phyloP scores from a whole-genome alignment of 2,113 vertebrate species.

The Paraplagusia blochii region DNA sequence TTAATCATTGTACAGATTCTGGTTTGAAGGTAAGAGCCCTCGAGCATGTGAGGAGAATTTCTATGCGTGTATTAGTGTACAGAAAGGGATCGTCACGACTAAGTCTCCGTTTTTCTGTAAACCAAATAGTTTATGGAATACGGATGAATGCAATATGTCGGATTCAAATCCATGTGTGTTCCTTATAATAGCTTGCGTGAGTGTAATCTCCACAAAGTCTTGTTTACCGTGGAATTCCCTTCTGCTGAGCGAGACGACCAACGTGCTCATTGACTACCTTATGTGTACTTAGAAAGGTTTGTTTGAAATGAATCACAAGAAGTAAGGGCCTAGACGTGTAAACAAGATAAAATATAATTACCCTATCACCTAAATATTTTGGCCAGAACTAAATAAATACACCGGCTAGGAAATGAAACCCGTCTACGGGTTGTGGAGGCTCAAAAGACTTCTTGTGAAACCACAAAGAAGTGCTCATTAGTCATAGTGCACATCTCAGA shows the following conservation, averaged over 20 bases:
- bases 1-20: conserved; percentile 42
- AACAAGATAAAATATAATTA: conserved; percentile 76
- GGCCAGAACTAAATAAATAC: conserved; percentile 70
- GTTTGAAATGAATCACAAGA: conserved; percentile 72
- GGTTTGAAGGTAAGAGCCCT: conserved; percentile 47
- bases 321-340: conserved; percentile 61
- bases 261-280: conserved; percentile 65
- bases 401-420: conserved; percentile 61
- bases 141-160: conserved; percentile 44
- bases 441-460: conserved; percentile 43
- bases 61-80: conserved; percentile 38
- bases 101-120: conserved; percentile 38
- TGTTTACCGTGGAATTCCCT: conserved; percentile 62
- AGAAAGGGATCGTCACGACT: conserved; percentile 15
- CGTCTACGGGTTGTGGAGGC: conserved; percentile 39
- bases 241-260: conserved; percentile 50
- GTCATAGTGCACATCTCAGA: conserved; percentile 38
- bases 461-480: conserved; percentile 29
- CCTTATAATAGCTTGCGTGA: conserved; percentile 53
- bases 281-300: conserved; percentile 63
- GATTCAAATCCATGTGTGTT: conserved; percentile 44
- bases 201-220: conserved; percentile 44
- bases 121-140: conserved; percentile 39
- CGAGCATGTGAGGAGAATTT: conserved; percentile 34
- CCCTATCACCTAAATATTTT: conserved; percentile 73